Percentiles rank a stretch among this genome's conserved stretches.
phyloP scores from a whole-genome alignment of 2,113 vertebrate species.

The Syngnathoides biaculeatus region DNA sequence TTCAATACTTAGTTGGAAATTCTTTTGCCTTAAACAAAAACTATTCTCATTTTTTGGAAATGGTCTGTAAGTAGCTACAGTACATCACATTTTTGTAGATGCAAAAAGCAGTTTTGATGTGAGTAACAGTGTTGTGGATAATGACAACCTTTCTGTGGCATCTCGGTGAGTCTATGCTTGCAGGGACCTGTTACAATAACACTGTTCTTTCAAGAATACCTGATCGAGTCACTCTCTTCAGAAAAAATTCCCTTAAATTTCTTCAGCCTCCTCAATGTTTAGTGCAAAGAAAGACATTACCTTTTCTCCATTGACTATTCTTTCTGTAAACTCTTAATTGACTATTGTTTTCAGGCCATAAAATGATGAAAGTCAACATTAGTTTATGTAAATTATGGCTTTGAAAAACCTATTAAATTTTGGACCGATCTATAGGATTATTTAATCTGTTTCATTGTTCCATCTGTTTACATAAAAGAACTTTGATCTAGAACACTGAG shows the following conservation, averaged over 20 bases:
- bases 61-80: not conserved
- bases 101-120: conserved; percentile 22
- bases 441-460: too few species aligned
- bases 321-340: not conserved
- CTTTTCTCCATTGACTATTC: not conserved
- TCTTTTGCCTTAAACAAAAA: not conserved
- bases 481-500: too few species aligned
- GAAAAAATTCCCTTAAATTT: not conserved
- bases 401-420: too few species aligned
- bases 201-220: not conserved
- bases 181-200: conserved; percentile 4
- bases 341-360: not conserved
- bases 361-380: not conserved
- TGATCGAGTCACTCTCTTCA: too few species aligned
- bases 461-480: too few species aligned
- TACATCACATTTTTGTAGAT: too few species aligned
- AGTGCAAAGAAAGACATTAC: not conserved
- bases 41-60: too few species aligned
- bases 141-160: not conserved
- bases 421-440: too few species aligned
- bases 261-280: not conserved
- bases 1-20: not conserved
- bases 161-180: conserved; percentile 8
- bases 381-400: not conserved
- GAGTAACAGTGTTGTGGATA: not conserved